Evolutionary conservation across 2,797 vertebrate genomes (phyloP).

Genomic region (Alca torda): DNA sequence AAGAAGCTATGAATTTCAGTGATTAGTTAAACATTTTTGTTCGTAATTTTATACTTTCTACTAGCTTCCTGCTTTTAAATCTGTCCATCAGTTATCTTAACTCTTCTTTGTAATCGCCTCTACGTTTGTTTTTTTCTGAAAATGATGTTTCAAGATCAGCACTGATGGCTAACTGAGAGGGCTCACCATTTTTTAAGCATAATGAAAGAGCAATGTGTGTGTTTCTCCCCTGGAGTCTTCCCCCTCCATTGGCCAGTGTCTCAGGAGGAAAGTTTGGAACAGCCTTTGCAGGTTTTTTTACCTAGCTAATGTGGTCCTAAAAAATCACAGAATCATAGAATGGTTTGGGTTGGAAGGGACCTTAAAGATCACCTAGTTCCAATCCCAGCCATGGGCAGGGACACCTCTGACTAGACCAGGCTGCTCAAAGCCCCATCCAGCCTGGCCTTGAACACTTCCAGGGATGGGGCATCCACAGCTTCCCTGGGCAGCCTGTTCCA

Average conservation of each 20-base stretch:
- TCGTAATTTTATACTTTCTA: not conserved
- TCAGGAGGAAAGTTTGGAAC: not conserved
- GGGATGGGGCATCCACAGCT: too few species aligned
- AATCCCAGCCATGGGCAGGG: too few species aligned
- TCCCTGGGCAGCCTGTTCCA: too few species aligned
- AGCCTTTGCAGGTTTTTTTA: not conserved
- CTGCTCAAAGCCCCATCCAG: too few species aligned
- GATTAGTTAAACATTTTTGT: not conserved
- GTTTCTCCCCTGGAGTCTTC: not conserved
- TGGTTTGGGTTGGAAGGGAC: too few species aligned
- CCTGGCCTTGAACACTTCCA: too few species aligned
- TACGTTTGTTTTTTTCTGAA: not conserved
- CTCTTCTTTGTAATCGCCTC: not conserved
- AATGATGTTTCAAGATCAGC: not conserved
- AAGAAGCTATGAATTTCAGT: not conserved
- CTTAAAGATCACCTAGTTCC: too few species aligned
- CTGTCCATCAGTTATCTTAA: not conserved
- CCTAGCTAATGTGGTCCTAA: not conserved
- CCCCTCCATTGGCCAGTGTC: accelerated
- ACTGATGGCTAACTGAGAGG: not conserved
- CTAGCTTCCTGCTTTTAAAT: not conserved
- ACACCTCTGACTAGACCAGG: too few species aligned
- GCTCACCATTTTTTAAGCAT: not conserved
- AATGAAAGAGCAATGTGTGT: not conserved
- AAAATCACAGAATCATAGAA: not conserved